Conservation (phyloP, 2,888 invertebrate genomes). For the Graphium colonna region DNA sequence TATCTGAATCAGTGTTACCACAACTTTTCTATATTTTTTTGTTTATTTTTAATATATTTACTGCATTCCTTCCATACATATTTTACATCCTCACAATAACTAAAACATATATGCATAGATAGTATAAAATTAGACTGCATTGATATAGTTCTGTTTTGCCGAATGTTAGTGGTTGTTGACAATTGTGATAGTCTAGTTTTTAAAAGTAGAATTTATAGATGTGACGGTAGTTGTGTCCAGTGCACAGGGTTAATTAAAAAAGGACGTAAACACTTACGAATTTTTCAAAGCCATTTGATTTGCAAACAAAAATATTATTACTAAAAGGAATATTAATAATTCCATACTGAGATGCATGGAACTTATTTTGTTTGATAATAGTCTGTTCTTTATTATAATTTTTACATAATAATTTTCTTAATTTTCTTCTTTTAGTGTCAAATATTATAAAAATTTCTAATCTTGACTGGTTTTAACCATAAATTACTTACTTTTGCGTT, state of each 20-base stretch:
- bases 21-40: not conserved
- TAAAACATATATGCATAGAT: conserved; percentile 8
- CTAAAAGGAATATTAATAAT: too few relatives aligned
- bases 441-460: too few relatives aligned
- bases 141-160: conserved; percentile 11
- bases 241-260: conserved; percentile 12
- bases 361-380: too few relatives aligned
- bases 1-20: not conserved
- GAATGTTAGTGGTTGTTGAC: conserved; percentile 46
- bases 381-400: too few relatives aligned
- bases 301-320: too few relatives aligned
- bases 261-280: not conserved
- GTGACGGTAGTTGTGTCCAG: not conserved
- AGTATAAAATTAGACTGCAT: conserved; percentile 9
- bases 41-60: not conserved
- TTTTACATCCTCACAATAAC: not conserved
- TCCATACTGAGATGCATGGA: too few relatives aligned
- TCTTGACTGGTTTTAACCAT: too few relatives aligned
- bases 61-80: conserved; percentile 18
- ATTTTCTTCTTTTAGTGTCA: not conserved
- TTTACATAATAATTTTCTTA: too few relatives aligned
- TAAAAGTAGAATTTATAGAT: conserved; percentile 26
- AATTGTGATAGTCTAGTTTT: conserved; percentile 55
- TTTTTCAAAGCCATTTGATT: too few relatives aligned
- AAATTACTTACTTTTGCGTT: too few relatives aligned